A percentile compares a stretch with the other conserved stretches of the same genome.
Conservation (phyloP, 2,113 vertebrate genomes). For the Electrona antarctica region DNA sequence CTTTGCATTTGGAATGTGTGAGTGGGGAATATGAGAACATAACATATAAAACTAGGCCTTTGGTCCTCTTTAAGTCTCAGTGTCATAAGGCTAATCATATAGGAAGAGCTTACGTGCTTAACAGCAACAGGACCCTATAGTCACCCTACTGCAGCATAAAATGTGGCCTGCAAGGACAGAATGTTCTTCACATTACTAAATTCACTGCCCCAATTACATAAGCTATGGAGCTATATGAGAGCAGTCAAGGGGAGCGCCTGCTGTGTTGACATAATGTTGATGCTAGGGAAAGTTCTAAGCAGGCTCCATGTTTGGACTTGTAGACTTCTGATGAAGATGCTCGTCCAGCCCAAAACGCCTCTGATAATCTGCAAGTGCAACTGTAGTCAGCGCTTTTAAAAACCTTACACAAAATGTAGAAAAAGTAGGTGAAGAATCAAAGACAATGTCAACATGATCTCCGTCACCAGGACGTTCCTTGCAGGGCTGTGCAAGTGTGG, state of each 20-base stretch:
- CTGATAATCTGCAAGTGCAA: not conserved
- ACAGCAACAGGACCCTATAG: slow-evolving; percentile 8
- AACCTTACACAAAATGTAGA: not conserved
- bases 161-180: not conserved
- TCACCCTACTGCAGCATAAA: not conserved
- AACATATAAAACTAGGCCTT: not conserved
- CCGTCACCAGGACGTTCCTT: slow-evolving; percentile 1
- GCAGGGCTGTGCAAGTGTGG: slow-evolving; percentile 33
- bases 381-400: not conserved
- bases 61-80: not conserved
- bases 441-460: slow-evolving; percentile 14
- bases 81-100: not conserved
- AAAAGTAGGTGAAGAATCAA: not conserved
- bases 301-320: slow-evolving; percentile 42
- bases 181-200: not conserved
- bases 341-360: slow-evolving; percentile 2
- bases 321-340: not conserved
- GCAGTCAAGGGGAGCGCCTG: slow-evolving; percentile 1
- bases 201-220: not conserved
- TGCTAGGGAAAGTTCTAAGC: slow-evolving; percentile 1
- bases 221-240: not conserved
- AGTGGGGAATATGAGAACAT: slow-evolving; percentile 4
- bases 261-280: no score
- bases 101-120: slow-evolving; percentile 10
- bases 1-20: slow-evolving; percentile 6